Evolutionary conservation across 2,888 invertebrate species (phyloP), one percentile per base, ranked within the genome.

Genomic region (Volucella zonaria): DNA sequence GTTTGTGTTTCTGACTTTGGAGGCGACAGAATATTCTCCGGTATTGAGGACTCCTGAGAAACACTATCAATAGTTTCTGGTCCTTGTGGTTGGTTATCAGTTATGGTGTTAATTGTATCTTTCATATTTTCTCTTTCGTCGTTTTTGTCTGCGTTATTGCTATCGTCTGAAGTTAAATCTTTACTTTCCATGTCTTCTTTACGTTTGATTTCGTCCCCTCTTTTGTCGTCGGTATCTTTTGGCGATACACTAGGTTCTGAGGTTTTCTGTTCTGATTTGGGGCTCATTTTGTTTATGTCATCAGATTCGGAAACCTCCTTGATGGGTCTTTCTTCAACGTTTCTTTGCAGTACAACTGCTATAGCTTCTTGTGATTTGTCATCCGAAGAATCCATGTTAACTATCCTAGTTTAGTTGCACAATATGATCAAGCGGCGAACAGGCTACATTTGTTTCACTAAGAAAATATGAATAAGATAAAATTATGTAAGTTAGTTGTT

Each of bases 1-100:
- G 90, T 91, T 88, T 90, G 91, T 10, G 88, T 89, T 87, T 91
- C 91, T 15, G 90, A 90, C 64, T 91, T 91, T 66, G 90, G 90
- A 56, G 91, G 90, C 14, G 90, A 90, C 23, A 90, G 77, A 70
- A 90, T 90, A 74, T 90, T 90, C 49, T 90, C 91, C 38, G 90
- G 90, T 79, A 90, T 89, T 47, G 82, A 70, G 3, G 86, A 81
- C 61, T 82, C 82, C 71, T 82, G 82, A n/a, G 82, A 86, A 52
- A 75, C 78, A 82, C 51, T 82, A 18, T 86, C 86, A 56, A 75
- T 74, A n/a, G 78, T 82, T 61, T 82, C 86, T 61, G 74, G 82
- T 47, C 70, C 68, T 62, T 87, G 76, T 68, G 47, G 70, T 58
- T 87, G 76, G 51, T 70, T 67, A 14, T 64, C 40, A 42, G 23